phyloP scores from a whole-genome alignment of 1,140 invertebrate genomes.

The Zaprionus taronus region DNA sequence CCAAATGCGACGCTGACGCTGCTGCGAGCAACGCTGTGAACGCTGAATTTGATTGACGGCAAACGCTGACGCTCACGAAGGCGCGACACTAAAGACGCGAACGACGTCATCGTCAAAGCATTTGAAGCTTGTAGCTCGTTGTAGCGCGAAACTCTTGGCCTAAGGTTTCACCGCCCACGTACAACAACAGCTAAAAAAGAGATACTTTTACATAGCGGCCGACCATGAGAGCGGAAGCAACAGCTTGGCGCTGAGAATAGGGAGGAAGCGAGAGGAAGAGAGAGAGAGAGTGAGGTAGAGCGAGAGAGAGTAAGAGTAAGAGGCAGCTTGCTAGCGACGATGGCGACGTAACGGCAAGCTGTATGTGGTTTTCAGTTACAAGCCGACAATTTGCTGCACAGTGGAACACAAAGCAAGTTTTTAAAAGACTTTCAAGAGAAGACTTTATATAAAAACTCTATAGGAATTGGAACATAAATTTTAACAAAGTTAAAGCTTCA shows the following conservation, averaged over 20 bases:
- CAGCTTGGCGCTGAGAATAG: slow-evolving; percentile 46
- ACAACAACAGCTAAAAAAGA: slow-evolving; percentile 40
- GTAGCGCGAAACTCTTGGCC: slow-evolving; percentile 52
- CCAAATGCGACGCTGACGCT: slow-evolving; percentile 42
- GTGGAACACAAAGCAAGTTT: slow-evolving; percentile 32
- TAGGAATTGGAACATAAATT: no score
- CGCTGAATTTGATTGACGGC: slow-evolving; percentile 66
- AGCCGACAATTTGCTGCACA: slow-evolving; percentile 62
- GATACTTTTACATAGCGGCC: slow-evolving; percentile 67
- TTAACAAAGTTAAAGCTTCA: no score
- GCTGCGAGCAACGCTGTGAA: slow-evolving; percentile 45
- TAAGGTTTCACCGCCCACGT: slow-evolving; percentile 74
- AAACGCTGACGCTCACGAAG: slow-evolving; percentile 32
- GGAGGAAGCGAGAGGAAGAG: background rate
- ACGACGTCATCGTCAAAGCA: slow-evolving; percentile 76
- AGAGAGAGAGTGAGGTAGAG: background rate
- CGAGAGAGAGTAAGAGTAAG: background rate
- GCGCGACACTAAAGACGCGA: slow-evolving; percentile 29
- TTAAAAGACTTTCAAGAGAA: background rate
- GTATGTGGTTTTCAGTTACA: slow-evolving; percentile 81
- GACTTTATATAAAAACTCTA: background rate
- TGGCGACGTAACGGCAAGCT: slow-evolving; percentile 6
- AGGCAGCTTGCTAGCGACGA: slow-evolving; percentile 25
- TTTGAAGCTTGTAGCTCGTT: slow-evolving; percentile 69
- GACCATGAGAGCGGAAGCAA: slow-evolving; percentile 69